Evolutionary conservation across 1,140 invertebrate genomes (phyloP).

Genomic region (Condylostylus longicornis): DNA sequence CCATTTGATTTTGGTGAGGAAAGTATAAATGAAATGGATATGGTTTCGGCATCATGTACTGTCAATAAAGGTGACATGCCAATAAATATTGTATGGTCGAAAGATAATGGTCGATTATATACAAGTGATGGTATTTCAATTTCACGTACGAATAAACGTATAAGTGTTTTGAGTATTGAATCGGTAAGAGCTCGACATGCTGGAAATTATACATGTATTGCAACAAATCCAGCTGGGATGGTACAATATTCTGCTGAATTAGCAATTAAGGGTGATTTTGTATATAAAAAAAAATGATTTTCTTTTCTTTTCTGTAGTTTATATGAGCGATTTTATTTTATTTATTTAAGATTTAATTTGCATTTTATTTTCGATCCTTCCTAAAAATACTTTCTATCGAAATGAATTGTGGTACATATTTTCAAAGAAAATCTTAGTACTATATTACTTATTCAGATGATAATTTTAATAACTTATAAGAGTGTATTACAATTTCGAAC

Average conservation of each 20-base stretch:
- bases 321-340: slow-evolving; percentile 7
- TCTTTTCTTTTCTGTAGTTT: neutral
- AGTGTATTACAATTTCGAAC: too few relatives aligned
- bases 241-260: slow-evolving; percentile 51
- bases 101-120: slow-evolving; percentile 28
- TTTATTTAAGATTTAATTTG: slow-evolving; percentile 1
- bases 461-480: too few relatives aligned
- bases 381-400: neutral
- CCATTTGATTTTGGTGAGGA: slow-evolving; percentile 56
- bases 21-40: slow-evolving; percentile 51
- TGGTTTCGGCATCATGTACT: slow-evolving; percentile 57
- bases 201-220: slow-evolving; percentile 56
- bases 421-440: neutral
- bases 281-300: neutral
- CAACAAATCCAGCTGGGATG: slow-evolving; percentile 57
- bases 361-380: too few relatives aligned
- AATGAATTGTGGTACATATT: neutral
- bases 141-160: slow-evolving; percentile 45
- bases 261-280: slow-evolving; percentile 43
- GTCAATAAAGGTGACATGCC: slow-evolving; percentile 74
- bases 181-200: slow-evolving; percentile 44
- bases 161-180: slow-evolving; percentile 50
- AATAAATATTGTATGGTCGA: slow-evolving; percentile 56
- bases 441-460: neutral
- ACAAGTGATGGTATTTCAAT: slow-evolving; percentile 35